Conservation (phyloP, 2,797 vertebrate species). For the Bovichtus diacanthus region DNA sequence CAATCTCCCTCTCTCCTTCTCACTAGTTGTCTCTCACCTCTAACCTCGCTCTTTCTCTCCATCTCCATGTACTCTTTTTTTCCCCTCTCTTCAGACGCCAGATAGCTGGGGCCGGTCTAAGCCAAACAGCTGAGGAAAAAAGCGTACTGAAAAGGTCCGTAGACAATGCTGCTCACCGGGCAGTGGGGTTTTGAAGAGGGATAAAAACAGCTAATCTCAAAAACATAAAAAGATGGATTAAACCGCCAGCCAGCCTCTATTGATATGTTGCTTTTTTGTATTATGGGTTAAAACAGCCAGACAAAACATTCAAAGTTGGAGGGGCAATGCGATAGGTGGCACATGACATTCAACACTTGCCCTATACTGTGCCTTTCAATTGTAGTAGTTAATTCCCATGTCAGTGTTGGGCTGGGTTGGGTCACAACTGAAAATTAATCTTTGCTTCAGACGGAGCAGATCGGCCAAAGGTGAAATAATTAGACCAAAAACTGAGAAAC, state of each 20-base stretch:
- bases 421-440: background rate
- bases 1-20: constrained; percentile 52
- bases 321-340: constrained; percentile 3
- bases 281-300: constrained; percentile 43
- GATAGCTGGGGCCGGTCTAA: constrained; percentile 60
- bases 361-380: constrained; percentile 14
- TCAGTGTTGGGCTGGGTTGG: background rate
- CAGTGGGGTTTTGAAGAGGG: constrained; percentile 56
- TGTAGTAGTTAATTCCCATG: background rate
- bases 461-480: background rate
- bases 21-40: constrained; percentile 69
- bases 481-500: background rate
- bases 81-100: constrained; percentile 60
- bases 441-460: background rate
- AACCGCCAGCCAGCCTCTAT: constrained; percentile 28
- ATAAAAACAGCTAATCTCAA: constrained; percentile 61
- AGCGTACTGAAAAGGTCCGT: constrained; percentile 63
- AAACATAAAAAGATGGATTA: constrained; percentile 56
- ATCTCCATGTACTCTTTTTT: constrained; percentile 56
- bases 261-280: constrained; percentile 33
- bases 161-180: constrained; percentile 59
- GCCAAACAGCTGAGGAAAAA: constrained; percentile 69
- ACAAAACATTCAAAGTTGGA: constrained; percentile 18
- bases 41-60: constrained; percentile 68
- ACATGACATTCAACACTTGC: constrained; percentile 12